Conservation (phyloP, 2,797 vertebrate species). For the Rallus crepitans region DNA sequence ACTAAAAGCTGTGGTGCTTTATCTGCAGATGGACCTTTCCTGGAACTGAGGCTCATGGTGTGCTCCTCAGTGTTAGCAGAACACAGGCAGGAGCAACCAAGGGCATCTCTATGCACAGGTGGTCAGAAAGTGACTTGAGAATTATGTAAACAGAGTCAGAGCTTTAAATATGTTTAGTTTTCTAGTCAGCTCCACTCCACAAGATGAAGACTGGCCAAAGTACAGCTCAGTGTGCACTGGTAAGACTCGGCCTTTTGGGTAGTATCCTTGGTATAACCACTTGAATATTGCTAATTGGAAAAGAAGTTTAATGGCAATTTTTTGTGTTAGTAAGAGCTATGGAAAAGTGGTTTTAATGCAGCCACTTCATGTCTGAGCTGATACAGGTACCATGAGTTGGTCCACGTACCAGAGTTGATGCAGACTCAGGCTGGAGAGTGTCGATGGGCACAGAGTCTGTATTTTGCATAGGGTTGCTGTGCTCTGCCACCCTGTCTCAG, state of each 20-base stretch:
- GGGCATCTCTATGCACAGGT: fast-evolving
- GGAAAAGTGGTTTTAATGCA: not conserved
- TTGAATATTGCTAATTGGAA: not conserved
- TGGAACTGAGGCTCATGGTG: not conserved
- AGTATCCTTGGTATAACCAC: not conserved
- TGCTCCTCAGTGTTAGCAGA: not conserved
- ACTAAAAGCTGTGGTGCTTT: not conserved
- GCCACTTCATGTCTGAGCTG: not conserved
- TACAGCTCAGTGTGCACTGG: not conserved
- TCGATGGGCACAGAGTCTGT: not conserved
- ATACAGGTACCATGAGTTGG: not conserved
- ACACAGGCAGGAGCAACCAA: not conserved
- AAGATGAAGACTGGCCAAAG: not conserved
- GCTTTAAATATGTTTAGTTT: not conserved
- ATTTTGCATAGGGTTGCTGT: not conserved
- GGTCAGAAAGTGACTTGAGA: not conserved
- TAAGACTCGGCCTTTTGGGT: not conserved
- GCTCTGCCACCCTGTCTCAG: not conserved
- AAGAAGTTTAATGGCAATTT: not conserved
- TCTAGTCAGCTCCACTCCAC: fast-evolving
- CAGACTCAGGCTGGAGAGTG: not conserved
- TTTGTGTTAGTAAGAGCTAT: not conserved
- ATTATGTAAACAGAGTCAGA: not conserved
- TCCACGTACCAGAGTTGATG: fast-evolving
- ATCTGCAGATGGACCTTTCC: not conserved